Evolutionary conservation across 2,797 vertebrate species (phyloP).

Genomic region (Monodelphis domestica): DNA sequence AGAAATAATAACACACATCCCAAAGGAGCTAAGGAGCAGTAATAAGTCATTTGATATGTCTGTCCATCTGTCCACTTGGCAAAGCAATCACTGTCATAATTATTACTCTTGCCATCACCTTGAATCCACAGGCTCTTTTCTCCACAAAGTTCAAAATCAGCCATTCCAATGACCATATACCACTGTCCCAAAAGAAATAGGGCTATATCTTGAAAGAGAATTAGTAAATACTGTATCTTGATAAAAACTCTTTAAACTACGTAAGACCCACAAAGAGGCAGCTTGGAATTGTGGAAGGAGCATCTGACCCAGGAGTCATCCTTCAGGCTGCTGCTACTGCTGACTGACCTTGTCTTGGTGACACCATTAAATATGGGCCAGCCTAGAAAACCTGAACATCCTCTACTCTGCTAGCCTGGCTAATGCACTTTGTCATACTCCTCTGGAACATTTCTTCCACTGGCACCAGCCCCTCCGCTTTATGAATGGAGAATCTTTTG

Average conservation of each 20-base stretch:
- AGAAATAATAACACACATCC: conserved; percentile 14
- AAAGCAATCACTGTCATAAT: conserved; percentile 1
- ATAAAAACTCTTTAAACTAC: not conserved
- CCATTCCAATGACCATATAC: conserved; percentile 30
- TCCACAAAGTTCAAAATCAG: conserved; percentile 41
- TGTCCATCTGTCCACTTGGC: not conserved
- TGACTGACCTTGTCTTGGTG: not conserved
- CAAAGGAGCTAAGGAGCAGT: not conserved
- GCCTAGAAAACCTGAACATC: not conserved
- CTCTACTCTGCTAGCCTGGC: not conserved
- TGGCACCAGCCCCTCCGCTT: conserved; percentile 37
- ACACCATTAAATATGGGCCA: not conserved
- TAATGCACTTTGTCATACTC: conserved; percentile 19
- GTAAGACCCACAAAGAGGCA: not conserved
- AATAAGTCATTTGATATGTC: conserved; percentile 30
- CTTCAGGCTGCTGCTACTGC: not conserved
- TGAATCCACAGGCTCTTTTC: conserved; percentile 37
- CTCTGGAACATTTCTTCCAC: conserved; percentile 16
- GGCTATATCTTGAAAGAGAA: not conserved
- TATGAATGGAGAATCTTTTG: conserved; percentile 2
- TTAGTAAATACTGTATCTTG: not conserved
- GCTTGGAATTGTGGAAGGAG: not conserved
- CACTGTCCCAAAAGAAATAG: not conserved
- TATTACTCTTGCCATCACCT: not conserved
- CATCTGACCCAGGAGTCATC: not conserved